Conservation (phyloP, 2,888 invertebrate genomes). For the Notodonta dromedarius region DNA sequence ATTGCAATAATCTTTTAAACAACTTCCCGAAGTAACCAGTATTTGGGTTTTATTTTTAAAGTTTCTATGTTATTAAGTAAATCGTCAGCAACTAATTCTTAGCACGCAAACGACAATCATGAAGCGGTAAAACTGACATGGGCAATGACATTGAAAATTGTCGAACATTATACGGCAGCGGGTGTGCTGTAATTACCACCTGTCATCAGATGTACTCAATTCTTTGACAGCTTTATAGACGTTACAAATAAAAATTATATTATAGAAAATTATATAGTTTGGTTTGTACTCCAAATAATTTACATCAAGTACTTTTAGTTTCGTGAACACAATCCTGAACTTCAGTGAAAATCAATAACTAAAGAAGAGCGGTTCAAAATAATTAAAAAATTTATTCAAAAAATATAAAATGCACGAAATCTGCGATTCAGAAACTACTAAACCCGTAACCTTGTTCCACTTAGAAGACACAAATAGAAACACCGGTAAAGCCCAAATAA, state of each 20-base stretch:
- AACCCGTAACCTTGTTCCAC: neutral
- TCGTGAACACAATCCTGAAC: too few relatives aligned
- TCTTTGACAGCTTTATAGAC: constrained; percentile 55
- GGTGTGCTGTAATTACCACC: constrained; percentile 66
- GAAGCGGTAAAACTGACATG: constrained; percentile 34
- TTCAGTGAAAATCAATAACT: too few relatives aligned
- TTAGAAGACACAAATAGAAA: constrained; percentile 6
- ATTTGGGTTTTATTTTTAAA: neutral
- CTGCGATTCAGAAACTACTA: neutral
- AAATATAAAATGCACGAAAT: neutral
- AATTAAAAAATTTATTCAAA: neutral
- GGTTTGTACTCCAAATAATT: neutral
- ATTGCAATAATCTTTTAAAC: neutral
- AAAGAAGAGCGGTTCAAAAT: neutral
- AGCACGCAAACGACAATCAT: constrained; percentile 28
- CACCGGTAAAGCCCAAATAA: constrained; percentile 20
- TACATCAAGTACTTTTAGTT: too few relatives aligned
- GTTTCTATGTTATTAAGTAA: neutral
- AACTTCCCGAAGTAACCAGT: neutral
- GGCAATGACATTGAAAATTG: constrained; percentile 65
- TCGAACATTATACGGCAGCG: constrained; percentile 44
- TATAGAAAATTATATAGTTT: constrained; percentile 13
- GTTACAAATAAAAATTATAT: constrained; percentile 34
- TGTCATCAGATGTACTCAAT: constrained; percentile 56
- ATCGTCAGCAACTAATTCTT: constrained; percentile 22